phyloP scores from a whole-genome alignment of 2,113 vertebrate species.

The Gasterosteus nipponicus region DNA sequence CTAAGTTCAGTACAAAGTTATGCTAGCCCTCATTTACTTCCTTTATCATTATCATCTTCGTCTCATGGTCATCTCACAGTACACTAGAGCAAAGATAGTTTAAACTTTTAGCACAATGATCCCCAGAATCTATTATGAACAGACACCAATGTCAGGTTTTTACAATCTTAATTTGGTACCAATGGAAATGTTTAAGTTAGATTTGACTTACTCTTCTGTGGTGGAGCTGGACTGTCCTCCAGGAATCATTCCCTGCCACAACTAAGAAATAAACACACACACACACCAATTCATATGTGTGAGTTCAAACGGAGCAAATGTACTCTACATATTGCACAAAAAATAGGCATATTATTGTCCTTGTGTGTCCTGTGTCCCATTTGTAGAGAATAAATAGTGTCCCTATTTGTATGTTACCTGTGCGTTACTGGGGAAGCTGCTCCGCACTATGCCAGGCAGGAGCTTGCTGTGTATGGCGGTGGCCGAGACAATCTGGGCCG shows the following conservation, averaged over 20 bases:
- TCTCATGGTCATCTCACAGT: conserved; percentile 29
- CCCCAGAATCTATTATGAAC: no score
- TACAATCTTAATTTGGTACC: no score
- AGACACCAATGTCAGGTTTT: no score
- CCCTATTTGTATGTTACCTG: conserved; percentile 82
- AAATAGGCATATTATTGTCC: not conserved
- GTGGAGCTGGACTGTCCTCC: conserved; percentile 77
- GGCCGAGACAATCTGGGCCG: conserved; percentile 98
- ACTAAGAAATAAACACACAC: conserved; percentile 39
- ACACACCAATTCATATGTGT: not conserved
- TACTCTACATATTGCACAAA: not conserved
- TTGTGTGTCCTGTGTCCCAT: not conserved
- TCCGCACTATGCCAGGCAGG: conserved; percentile 93
- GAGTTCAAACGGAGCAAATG: conserved; percentile 1
- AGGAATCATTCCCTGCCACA: conserved; percentile 80
- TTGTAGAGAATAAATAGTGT: not conserved
- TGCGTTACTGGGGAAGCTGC: conserved; percentile 90
- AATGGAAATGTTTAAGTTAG: no score
- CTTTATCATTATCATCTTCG: conserved; percentile 30
- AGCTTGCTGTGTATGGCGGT: conserved; percentile 99
- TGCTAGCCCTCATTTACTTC: conserved; percentile 31
- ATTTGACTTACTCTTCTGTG: conserved; percentile 72
- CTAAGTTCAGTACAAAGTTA: conserved; percentile 37
- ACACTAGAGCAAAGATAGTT: not conserved
- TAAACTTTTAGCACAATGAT: no score